phyloP scores from a whole-genome alignment of 2,888 invertebrate species.

The Trachelus troglodyta region DNA sequence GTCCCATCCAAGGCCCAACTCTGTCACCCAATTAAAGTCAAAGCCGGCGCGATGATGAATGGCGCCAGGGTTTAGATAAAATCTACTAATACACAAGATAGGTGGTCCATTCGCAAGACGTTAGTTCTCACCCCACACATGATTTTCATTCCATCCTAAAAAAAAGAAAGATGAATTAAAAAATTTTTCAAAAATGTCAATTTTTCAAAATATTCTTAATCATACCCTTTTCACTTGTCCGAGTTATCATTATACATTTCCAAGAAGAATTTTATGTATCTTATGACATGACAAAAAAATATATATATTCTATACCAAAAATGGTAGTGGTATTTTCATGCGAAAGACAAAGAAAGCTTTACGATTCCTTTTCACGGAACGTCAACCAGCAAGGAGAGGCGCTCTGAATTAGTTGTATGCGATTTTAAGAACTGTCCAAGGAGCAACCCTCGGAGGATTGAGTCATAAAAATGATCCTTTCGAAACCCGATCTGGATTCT shows the following conservation, averaged over 20 bases:
- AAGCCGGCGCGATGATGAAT: slow-evolving; percentile 1
- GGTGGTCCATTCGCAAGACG: slow-evolving; percentile 3
- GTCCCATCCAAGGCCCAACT: neutral
- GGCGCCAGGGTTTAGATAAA: slow-evolving; percentile 11
- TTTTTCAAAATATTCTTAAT: neutral
- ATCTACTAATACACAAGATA: slow-evolving; percentile 15
- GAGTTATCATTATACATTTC: neutral
- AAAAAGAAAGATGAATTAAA: neutral
- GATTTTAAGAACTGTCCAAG: slow-evolving; percentile 4
- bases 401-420: neutral
- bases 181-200: neutral
- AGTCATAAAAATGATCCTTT: slow-evolving; percentile 16
- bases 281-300: neutral
- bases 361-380: neutral
- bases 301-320: neutral
- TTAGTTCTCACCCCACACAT: neutral
- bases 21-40: slow-evolving; percentile 6
- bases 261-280: neutral
- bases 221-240: neutral
- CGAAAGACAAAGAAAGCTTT: neutral
- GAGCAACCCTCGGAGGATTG: slow-evolving; percentile 8
- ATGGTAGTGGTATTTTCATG: neutral
- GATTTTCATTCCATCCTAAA: neutral
- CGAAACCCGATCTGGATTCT: neutral
- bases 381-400: neutral